phyloP scores from a whole-genome alignment of 2,888 invertebrate species.

The Troilus luridus region DNA sequence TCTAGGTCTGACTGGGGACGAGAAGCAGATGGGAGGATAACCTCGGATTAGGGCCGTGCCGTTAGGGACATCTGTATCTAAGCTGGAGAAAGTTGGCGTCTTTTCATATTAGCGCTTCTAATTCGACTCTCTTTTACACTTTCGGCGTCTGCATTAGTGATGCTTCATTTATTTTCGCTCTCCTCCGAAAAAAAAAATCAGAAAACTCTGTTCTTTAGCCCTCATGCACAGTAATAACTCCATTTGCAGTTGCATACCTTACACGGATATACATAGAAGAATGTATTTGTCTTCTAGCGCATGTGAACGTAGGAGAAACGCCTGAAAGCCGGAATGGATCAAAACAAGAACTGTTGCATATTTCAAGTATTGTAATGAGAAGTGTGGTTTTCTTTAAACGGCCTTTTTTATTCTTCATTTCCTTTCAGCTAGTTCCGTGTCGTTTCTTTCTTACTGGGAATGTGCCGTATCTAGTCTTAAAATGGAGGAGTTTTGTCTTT shows the following conservation, averaged over 20 bases:
- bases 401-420: background rate
- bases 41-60: constrained; percentile 8
- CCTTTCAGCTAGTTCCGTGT: background rate
- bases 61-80: constrained; percentile 45
- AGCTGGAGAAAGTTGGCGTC: constrained; percentile 52
- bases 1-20: background rate
- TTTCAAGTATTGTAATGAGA: constrained; percentile 12
- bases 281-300: background rate
- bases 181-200: background rate
- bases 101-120: constrained; percentile 50
- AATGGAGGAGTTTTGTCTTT: background rate
- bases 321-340: background rate
- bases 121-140: constrained; percentile 42
- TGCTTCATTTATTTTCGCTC: constrained; percentile 32
- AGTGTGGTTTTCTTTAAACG: background rate
- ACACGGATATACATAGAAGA: background rate
- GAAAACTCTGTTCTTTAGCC: background rate
- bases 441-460: background rate
- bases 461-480: background rate
- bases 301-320: background rate
- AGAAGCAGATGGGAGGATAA: background rate
- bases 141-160: constrained; percentile 36
- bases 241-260: background rate
- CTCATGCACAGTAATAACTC: background rate
- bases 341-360: constrained; percentile 13